Evolutionary conservation across 1,140 invertebrate genomes (phyloP).

Genomic region (Chymomyza costata): DNA sequence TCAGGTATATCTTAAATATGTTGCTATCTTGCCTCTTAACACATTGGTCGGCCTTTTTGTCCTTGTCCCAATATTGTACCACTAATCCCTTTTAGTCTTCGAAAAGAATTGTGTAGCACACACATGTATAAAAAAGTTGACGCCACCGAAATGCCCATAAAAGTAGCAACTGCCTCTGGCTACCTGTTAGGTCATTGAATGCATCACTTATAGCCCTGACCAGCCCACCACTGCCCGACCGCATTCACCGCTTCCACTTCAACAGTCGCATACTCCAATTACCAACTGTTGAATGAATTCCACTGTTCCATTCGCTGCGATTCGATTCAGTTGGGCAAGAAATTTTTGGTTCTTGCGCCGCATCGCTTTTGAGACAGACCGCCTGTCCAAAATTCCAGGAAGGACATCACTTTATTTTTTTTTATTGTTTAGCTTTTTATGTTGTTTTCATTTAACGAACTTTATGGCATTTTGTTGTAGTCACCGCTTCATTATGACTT

Average conservation of each 20-base stretch:
- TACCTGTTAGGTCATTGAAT: conserved; percentile 48
- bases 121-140: conserved; percentile 27
- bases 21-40: too few species aligned
- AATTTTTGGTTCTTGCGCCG: conserved; percentile 5
- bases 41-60: too few species aligned
- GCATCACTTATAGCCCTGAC: conserved; percentile 16
- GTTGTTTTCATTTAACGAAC: conserved; percentile 65
- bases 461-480: conserved; percentile 71
- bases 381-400: conserved; percentile 58
- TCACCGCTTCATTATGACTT: conserved; percentile 72
- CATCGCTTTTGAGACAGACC: conserved; percentile 45
- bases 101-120: too few species aligned
- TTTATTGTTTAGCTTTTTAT: conserved; percentile 26
- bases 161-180: conserved; percentile 24
- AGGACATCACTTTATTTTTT: conserved; percentile 46
- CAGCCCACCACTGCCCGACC: not conserved
- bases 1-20: too few species aligned
- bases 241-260: conserved; percentile 20
- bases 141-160: conserved; percentile 61
- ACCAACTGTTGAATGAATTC: conserved; percentile 71
- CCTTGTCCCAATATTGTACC: too few species aligned
- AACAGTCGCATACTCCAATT: too few species aligned
- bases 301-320: conserved; percentile 29
- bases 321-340: conserved; percentile 24
- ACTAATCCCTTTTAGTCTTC: too few species aligned